Percentiles rank a stretch among this genome's conserved stretches.
Conservation (phyloP, 2,113 vertebrate species). For the Percina caprodes region DNA sequence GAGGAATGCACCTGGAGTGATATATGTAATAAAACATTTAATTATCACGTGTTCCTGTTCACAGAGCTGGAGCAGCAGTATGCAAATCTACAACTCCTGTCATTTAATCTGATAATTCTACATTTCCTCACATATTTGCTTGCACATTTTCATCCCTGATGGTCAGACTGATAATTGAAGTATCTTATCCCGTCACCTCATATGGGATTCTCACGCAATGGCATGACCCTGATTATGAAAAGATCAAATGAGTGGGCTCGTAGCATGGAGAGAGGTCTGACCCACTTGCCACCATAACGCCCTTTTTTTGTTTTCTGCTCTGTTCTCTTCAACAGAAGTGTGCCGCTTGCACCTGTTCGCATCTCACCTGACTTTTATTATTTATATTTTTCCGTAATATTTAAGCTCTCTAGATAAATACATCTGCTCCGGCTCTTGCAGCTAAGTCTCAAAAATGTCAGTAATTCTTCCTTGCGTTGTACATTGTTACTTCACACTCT, state of each 20-base stretch:
- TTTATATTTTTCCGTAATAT: neutral
- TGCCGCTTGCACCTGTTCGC: neutral
- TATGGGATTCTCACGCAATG: neutral
- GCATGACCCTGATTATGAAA: neutral
- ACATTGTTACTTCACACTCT: conserved; percentile 16
- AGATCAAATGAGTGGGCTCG: conserved; percentile 5
- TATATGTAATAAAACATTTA: conserved; percentile 18
- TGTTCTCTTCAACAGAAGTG: conserved; percentile 2
- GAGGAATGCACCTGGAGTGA: conserved; percentile 70
- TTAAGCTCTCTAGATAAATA: conserved; percentile 3
- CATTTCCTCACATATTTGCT: neutral
- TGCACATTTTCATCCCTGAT: neutral
- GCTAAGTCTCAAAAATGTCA: conserved; percentile 22
- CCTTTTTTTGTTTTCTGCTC: neutral
- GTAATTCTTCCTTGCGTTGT: conserved; percentile 8
- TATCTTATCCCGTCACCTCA: conserved; percentile 8
- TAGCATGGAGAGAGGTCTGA: neutral
- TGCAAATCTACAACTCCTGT: neutral
- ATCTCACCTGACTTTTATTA: neutral
- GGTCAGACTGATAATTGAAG: neutral
- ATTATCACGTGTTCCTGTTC: conserved; percentile 23
- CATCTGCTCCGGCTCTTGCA: neutral
- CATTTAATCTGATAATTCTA: neutral
- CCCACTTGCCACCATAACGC: neutral
- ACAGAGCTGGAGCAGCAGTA: conserved; percentile 9